Conservation (phyloP, 2,797 vertebrate genomes). For the Gallirallus australis region DNA sequence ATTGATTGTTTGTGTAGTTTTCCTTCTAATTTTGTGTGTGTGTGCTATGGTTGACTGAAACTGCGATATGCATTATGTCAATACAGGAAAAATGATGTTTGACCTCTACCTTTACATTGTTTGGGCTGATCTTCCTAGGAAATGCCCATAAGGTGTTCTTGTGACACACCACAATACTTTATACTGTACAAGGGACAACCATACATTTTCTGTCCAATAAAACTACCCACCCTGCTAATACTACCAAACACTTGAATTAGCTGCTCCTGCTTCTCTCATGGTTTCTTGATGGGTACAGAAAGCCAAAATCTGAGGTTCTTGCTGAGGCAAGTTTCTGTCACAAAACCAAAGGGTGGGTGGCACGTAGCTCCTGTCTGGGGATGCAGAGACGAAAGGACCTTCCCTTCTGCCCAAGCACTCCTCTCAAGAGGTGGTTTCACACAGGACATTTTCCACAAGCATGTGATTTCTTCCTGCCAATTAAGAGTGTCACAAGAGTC, state of each 20-base stretch:
- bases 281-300: neutral
- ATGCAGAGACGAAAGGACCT: neutral
- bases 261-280: neutral
- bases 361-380: neutral
- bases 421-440: neutral
- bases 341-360: neutral
- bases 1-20: neutral
- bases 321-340: neutral
- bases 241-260: neutral
- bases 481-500: neutral
- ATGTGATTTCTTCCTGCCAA: neutral
- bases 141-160: neutral
- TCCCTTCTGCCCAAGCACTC: neutral
- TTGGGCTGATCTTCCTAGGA: neutral
- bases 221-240: neutral
- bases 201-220: neutral
- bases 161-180: neutral
- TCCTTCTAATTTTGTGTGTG: neutral
- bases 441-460: neutral
- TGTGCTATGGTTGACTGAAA: neutral
- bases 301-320: neutral
- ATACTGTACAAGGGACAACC: neutral
- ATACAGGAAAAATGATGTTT: neutral
- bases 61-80: neutral
- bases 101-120: neutral